Conservation (phyloP, 1,140 invertebrate genomes). For the Caenorhabditis briggsae region DNA sequence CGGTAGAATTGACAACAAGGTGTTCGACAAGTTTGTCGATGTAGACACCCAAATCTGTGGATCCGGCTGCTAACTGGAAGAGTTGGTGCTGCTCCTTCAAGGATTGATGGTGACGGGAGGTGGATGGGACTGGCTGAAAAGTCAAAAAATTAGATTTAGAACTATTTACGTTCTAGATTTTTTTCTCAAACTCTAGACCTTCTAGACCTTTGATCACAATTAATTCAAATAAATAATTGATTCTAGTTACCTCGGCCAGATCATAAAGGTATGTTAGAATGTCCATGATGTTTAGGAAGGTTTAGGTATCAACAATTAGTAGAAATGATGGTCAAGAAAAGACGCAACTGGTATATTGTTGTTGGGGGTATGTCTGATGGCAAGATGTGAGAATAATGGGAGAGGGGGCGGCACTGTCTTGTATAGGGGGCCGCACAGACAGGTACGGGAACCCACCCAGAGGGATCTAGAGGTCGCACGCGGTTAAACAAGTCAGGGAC, state of each 20-base stretch:
- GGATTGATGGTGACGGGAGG: slow-evolving; percentile 14
- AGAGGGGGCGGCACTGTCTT: slow-evolving; percentile 50
- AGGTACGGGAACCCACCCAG: slow-evolving; percentile 30
- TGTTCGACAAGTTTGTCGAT: slow-evolving; percentile 64
- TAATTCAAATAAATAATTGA: neutral
- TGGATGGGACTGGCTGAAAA: slow-evolving; percentile 62
- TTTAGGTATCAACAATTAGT: neutral
- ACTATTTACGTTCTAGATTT: too few relatives aligned
- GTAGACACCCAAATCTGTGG: slow-evolving; percentile 56
- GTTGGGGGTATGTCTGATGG: neutral
- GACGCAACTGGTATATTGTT: slow-evolving; percentile 3
- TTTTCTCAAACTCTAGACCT: too few relatives aligned
- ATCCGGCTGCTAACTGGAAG: neutral
- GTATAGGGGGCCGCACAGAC: slow-evolving; percentile 35
- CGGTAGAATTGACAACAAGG: slow-evolving; percentile 57
- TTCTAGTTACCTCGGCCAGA: slow-evolving; percentile 26
- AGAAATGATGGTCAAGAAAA: too few relatives aligned
- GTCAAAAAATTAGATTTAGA: neutral
- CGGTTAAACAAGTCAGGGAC: neutral
- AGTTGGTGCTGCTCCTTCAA: slow-evolving; percentile 2
- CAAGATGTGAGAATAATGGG: slow-evolving; percentile 51
- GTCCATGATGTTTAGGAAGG: slow-evolving; percentile 6
- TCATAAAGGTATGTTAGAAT: slow-evolving; percentile 40
- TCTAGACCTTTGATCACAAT: too few relatives aligned
- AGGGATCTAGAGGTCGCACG: neutral